Conservation (phyloP, 2,113 vertebrate species). For the Corythornis vintsioides region DNA sequence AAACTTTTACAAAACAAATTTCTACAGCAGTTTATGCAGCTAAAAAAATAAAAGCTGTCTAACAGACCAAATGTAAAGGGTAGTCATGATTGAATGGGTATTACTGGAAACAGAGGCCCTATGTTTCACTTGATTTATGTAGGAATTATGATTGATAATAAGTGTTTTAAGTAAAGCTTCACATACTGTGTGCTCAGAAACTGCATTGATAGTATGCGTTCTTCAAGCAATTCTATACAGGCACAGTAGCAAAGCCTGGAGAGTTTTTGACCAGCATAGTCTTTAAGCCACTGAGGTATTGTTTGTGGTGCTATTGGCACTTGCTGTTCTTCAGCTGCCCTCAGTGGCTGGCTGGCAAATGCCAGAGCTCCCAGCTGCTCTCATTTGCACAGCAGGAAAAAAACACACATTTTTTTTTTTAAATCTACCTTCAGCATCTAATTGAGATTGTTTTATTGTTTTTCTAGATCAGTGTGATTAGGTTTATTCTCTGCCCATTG, state of each 20-base stretch:
- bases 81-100: background rate
- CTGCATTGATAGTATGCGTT: background rate
- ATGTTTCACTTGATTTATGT: background rate
- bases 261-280: background rate
- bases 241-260: background rate
- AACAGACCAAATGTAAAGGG: background rate
- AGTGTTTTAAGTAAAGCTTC: background rate
- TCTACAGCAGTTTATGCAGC: background rate
- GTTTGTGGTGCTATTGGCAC: background rate
- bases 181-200: background rate
- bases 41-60: background rate
- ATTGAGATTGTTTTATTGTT: background rate
- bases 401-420: background rate
- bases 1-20: background rate
- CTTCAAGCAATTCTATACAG: background rate
- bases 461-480: background rate
- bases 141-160: background rate
- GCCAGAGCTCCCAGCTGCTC: background rate
- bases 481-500: background rate
- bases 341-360: background rate
- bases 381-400: background rate
- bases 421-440: background rate
- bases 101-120: background rate
- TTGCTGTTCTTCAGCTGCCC: background rate
- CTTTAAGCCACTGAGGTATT: rapidly evolving